These are phyloP conservation scores for Trachymyrmex cornetzi DNA, from an alignment of 1,140 invertebrate species.

Conservation along the genomic window DNA sequence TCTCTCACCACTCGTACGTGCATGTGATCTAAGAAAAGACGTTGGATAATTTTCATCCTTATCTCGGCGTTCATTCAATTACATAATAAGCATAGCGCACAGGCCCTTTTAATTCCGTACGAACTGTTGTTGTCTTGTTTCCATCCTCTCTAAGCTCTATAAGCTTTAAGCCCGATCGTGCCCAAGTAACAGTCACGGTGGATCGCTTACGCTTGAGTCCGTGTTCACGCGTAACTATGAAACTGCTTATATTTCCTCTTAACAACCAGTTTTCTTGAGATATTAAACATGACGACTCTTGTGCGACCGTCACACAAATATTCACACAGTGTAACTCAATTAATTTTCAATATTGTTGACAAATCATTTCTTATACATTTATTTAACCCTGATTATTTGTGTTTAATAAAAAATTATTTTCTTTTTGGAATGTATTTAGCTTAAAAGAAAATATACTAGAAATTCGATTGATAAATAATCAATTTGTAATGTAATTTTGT, in stretches of 20 bases:
- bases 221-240: constrained; percentile 38
- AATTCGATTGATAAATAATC: neutral
- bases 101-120: constrained; percentile 2
- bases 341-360: neutral
- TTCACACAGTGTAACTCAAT: neutral
- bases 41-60: constrained; percentile 42
- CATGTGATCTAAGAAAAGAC: constrained; percentile 3
- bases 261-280: constrained; percentile 2
- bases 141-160: neutral
- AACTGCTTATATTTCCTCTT: constrained; percentile 29
- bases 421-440: constrained; percentile 1
- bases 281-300: constrained; percentile 37
- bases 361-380: neutral
- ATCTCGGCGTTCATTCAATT: constrained; percentile 47
- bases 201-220: constrained; percentile 7
- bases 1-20: neutral
- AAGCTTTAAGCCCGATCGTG: constrained; percentile 25
- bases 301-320: neutral
- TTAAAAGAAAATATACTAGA: neutral
- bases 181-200: constrained; percentile 43
- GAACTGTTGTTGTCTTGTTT: constrained; percentile 27
- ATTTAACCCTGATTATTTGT: neutral
- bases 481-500: neutral
- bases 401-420: neutral
- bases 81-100: constrained; percentile 36